These are phyloP conservation scores for Drosophila mettleri DNA, from an alignment of 2,888 invertebrate genomes.

Conservation along the genomic window DNA sequence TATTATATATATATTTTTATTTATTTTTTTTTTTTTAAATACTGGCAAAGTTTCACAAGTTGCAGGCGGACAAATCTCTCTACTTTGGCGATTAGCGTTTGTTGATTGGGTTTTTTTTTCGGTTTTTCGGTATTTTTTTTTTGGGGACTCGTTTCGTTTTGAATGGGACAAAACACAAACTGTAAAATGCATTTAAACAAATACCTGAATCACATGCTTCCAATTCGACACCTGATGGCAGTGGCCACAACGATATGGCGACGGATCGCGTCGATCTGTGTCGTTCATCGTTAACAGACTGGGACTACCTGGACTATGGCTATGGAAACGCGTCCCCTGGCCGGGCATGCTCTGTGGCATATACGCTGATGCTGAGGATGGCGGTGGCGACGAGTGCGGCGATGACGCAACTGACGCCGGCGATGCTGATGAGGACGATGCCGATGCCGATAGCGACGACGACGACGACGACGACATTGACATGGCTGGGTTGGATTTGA, in stretches of 20 bases:
- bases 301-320: constrained; percentile 73
- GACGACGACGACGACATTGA: constrained; percentile 58
- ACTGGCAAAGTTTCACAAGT: too few relatives aligned
- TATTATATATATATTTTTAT: not conserved
- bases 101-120: constrained; percentile 7
- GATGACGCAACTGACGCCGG: constrained; percentile 49
- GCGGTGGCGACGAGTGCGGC: constrained; percentile 48
- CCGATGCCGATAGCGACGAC: constrained; percentile 44
- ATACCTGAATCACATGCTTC: constrained; percentile 94
- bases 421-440: constrained; percentile 58
- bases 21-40: not conserved
- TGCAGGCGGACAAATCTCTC: constrained; percentile 1
- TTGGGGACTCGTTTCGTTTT: constrained; percentile 51
- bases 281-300: constrained; percentile 81
- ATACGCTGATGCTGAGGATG: constrained; percentile 41
- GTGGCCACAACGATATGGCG: constrained; percentile 91
- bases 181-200: constrained; percentile 74
- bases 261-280: constrained; percentile 86
- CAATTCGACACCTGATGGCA: constrained; percentile 93
- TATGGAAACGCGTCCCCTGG: constrained; percentile 65
- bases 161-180: constrained; percentile 68
- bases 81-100: constrained; percentile 12
- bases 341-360: constrained; percentile 42
- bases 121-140: constrained; percentile 19
- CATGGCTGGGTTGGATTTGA: constrained; percentile 61